These are phyloP conservation scores for Crematogaster levior DNA, from an alignment of 2,888 invertebrate species.

Conservation along the genomic window DNA sequence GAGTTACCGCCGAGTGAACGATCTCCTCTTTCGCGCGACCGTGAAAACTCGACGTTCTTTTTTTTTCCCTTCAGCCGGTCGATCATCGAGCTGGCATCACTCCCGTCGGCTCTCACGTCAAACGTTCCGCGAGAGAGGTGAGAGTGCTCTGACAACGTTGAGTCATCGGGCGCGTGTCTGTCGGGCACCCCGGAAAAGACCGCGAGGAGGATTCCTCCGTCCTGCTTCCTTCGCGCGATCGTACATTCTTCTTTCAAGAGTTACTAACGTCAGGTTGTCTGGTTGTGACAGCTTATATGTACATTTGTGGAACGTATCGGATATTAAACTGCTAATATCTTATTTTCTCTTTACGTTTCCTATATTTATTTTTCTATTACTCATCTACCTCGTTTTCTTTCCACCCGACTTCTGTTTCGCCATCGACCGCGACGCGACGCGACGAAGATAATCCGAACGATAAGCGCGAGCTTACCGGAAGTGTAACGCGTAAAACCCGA, in stretches of 20 bases:
- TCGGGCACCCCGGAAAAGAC: slow-evolving; percentile 13
- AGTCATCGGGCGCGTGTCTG: slow-evolving; percentile 19
- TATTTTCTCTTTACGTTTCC: neutral
- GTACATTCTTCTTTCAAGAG: neutral
- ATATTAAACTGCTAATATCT: slow-evolving; percentile 10
- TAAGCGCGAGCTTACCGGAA: slow-evolving; percentile 37
- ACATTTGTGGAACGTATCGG: neutral
- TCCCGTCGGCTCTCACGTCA: neutral
- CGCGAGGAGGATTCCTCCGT: slow-evolving; percentile 27
- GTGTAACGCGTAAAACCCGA: slow-evolving; percentile 1
- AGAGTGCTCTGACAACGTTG: slow-evolving; percentile 36
- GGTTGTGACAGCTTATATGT: neutral
- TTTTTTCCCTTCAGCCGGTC: slow-evolving; percentile 9
- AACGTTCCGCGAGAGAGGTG: slow-evolving; percentile 48
- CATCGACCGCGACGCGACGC: neutral
- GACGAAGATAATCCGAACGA: slow-evolving; percentile 13
- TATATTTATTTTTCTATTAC: no score
- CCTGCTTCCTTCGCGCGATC: neutral
- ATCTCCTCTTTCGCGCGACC: slow-evolving; percentile 4
- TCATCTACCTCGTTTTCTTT: neutral
- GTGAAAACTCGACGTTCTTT: neutral
- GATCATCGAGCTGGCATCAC: neutral
- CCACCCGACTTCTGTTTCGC: neutral
- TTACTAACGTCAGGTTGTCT: neutral
- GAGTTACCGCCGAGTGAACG: slow-evolving; percentile 12